These are phyloP conservation scores for Gasteruption jaculator DNA, from an alignment of 2,888 invertebrate species.

Conservation along the genomic window DNA sequence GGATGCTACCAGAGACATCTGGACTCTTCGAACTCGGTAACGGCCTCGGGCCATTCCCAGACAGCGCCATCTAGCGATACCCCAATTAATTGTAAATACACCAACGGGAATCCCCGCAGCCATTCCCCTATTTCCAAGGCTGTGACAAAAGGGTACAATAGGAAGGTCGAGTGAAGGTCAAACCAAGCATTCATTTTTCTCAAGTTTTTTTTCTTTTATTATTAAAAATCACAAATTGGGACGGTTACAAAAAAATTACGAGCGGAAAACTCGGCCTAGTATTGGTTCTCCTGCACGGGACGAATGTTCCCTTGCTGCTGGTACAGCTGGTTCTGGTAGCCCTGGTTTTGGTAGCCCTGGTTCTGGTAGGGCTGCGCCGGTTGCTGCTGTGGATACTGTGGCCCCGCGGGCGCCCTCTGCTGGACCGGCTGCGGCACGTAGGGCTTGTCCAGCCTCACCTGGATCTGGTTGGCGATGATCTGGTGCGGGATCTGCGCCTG, in stretches of 20 bases:
- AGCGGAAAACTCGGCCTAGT: slow-evolving; percentile 24
- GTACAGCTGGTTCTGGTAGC: slow-evolving; percentile 17
- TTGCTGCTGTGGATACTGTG: slow-evolving; percentile 4
- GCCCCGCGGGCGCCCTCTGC: slow-evolving; percentile 8
- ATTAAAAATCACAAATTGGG: background rate
- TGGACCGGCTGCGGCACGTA: slow-evolving; percentile 42
- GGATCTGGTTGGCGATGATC: slow-evolving; percentile 43
- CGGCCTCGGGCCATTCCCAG: too few relatives aligned
- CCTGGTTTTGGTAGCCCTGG: slow-evolving; percentile 14
- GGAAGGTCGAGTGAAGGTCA: too few relatives aligned
- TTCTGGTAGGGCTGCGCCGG: too few relatives aligned
- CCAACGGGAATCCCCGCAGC: too few relatives aligned
- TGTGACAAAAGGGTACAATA: too few relatives aligned
- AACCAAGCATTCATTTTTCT: too few relatives aligned
- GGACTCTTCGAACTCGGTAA: too few relatives aligned
- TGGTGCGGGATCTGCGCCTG: slow-evolving; percentile 46
- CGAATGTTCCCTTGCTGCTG: slow-evolving; percentile 27
- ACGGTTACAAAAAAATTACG: too few relatives aligned
- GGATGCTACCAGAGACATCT: too few relatives aligned
- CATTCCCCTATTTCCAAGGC: too few relatives aligned
- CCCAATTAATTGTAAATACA: too few relatives aligned
- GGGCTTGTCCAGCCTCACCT: slow-evolving; percentile 37
- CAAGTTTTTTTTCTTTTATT: background rate
- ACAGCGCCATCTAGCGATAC: too few relatives aligned
- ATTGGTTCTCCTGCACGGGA: slow-evolving; percentile 38